These are phyloP conservation scores for Salvelinus alpinus DNA, from an alignment of 2,113 vertebrate species.

Conservation along the genomic window DNA sequence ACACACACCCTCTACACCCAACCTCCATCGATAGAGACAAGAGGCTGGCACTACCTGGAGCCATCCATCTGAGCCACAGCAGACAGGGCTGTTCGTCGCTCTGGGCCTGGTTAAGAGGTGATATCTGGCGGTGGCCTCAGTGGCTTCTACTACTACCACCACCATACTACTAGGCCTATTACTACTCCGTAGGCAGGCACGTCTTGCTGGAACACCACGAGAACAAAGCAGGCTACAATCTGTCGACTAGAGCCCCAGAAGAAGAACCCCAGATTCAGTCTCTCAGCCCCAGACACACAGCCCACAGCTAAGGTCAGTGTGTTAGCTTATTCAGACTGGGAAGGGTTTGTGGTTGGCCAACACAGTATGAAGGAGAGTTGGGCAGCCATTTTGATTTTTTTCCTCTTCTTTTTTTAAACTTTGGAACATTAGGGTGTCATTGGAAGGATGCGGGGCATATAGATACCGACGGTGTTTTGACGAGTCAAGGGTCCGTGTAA, in stretches of 20 bases:
- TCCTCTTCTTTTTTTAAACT: no score
- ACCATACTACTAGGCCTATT: no score
- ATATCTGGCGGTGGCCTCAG: constrained; percentile 45
- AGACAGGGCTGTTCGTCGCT: constrained; percentile 51
- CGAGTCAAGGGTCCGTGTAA: no score
- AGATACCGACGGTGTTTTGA: no score
- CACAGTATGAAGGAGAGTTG: no score
- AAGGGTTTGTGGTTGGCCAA: no score
- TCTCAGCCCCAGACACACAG: neutral
- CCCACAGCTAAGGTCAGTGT: neutral
- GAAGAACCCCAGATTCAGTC: constrained; percentile 8
- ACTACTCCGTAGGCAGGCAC: constrained; percentile 15
- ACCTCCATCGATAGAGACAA: neutral
- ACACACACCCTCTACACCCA: neutral
- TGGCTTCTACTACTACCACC: neutral
- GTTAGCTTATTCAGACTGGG: no score
- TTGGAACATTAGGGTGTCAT: no score
- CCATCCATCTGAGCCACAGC: constrained; percentile 57
- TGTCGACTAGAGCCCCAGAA: constrained; percentile 13
- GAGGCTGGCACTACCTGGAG: constrained; percentile 40
- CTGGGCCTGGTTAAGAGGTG: constrained; percentile 45
- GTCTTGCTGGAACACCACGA: constrained; percentile 43
- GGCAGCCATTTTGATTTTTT: no score
- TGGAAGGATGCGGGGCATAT: no score
- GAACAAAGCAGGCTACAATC: constrained; percentile 55